Evolutionary conservation across 2,888 invertebrate genomes (phyloP).

Genomic region (Sicus ferrugineus): DNA sequence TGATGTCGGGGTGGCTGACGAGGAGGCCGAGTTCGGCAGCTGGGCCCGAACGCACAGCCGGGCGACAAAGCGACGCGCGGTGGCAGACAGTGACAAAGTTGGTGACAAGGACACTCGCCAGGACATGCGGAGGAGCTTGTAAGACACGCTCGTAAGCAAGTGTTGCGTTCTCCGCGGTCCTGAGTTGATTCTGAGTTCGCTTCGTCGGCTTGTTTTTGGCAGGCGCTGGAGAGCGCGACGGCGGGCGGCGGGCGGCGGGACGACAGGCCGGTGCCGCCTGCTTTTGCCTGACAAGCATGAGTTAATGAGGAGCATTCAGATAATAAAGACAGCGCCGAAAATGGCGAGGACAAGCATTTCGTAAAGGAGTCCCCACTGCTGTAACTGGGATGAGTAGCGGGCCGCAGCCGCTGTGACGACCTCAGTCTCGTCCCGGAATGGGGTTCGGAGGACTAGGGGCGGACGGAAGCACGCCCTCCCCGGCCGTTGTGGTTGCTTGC

Average conservation of each 20-base stretch:
- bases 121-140: constrained; percentile 63
- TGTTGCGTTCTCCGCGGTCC: constrained; percentile 42
- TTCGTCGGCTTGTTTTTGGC: constrained; percentile 21
- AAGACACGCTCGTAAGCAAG: constrained; percentile 59
- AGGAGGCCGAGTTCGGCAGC: neutral
- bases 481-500: too few relatives aligned
- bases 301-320: constrained; percentile 10
- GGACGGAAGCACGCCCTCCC: too few relatives aligned
- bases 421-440: too few relatives aligned
- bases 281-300: neutral
- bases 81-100: constrained; percentile 54
- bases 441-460: too few relatives aligned
- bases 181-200: constrained; percentile 24
- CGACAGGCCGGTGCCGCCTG: neutral
- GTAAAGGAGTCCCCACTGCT: neutral
- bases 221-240: constrained; percentile 3
- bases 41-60: neutral
- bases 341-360: neutral
- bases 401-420: neutral
- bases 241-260: neutral
- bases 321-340: neutral
- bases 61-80: constrained; percentile 21
- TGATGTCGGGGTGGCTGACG: neutral
- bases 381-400: neutral
- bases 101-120: constrained; percentile 60